Evolutionary conservation across 2,797 vertebrate species (phyloP), one percentile per base, ranked within the genome.

Genomic region (Bryconaethiops microstoma): DNA sequence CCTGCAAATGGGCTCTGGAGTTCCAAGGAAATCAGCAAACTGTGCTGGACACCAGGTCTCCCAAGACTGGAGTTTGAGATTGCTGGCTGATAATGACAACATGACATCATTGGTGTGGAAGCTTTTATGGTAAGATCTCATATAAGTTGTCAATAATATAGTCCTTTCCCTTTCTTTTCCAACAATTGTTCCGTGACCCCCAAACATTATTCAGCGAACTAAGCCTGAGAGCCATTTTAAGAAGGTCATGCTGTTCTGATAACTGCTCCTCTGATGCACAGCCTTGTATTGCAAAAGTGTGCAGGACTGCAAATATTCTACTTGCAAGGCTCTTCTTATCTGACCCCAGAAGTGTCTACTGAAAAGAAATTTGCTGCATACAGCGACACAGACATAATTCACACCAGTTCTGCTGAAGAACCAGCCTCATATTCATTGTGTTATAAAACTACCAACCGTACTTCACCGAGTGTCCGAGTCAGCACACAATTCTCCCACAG

Each of bases 401-500:
- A 45, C 39, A 48, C 13, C 21, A 2, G 25, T 12, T 72, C 50
- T 72, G 25, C 50, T 72, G 50, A 72, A 55, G 9, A 72, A 39
- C 14, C 17, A 14, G n/a, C 8, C 4, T 29, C 17, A 52, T 7
- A 29, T 23, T 17, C 25, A 42, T 14, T 29, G 14, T 71, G 25
- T 29, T 55, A n/a, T 52, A 54, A 21, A 16, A 72, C 69, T 52
- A 35, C 16, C 3, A 16, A 35, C 50, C 16, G 54, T 19, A 68
- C 45, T 50, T 7, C 21, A 29, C n/a, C 45, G 64, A 68, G 42
- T 2, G n/a, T 70, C 70, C 19, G 50, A 72, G 35, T 35, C 70
- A 65, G 80, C 29, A 25, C 73, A 59, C 29, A 76, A 21, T 1
- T 13, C 86, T 92, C 92, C 81, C 91, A 91, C 87, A 85, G 88